Percentiles rank a stretch among this genome's conserved stretches.
These are phyloP conservation scores for Periophthalmus magnuspinnatus DNA, from an alignment of 2,797 vertebrate genomes.

Conservation along the genomic window DNA sequence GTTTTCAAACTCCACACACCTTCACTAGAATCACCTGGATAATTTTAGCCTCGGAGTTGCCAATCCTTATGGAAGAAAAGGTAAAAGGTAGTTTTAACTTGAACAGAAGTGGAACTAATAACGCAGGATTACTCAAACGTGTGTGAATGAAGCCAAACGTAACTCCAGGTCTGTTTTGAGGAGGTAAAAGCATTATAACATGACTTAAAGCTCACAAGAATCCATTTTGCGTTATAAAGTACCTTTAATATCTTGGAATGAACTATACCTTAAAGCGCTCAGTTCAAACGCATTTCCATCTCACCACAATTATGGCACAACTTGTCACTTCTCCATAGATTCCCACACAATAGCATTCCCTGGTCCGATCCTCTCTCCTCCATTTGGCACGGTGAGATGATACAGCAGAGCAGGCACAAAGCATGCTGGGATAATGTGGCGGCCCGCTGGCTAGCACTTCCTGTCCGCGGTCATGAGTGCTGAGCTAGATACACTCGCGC, in stretches of 20 bases:
- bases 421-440: conserved; percentile 68
- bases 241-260: neutral
- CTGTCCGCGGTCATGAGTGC: conserved; percentile 40
- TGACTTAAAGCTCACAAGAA: no score
- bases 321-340: conserved; percentile 17
- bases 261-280: neutral
- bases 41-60: no score
- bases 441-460: conserved; percentile 58
- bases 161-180: no score
- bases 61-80: no score
- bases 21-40: no score
- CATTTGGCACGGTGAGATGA: conserved; percentile 58
- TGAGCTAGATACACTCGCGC: neutral
- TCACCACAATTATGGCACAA: conserved; percentile 62
- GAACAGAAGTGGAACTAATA: no score
- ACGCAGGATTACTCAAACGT: no score
- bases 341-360: neutral
- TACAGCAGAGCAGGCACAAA: conserved; percentile 47
- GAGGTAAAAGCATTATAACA: no score
- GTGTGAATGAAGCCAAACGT: no score
- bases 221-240: no score
- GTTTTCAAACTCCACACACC: no score
- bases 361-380: conserved; percentile 47
- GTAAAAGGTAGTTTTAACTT: no score
- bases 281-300: conserved; percentile 40